Evolutionary conservation across 2,888 invertebrate genomes (phyloP).

Genomic region (Catocala sponsa): DNA sequence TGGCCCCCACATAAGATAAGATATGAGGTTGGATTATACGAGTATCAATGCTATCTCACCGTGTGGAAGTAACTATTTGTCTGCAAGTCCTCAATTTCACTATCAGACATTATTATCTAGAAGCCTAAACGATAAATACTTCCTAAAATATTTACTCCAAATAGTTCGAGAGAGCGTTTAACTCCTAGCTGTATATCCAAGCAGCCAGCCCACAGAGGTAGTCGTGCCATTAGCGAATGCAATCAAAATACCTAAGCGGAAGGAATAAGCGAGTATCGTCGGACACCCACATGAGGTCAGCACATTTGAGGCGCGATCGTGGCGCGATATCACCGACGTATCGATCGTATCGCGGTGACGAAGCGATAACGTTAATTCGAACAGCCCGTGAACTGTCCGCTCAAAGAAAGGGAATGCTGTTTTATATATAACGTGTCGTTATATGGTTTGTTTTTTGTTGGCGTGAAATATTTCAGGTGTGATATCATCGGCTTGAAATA

Average conservation of each 20-base stretch:
- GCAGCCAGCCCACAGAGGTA: background rate
- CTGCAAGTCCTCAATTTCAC: too few relatives aligned
- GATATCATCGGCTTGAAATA: slow-evolving; percentile 55
- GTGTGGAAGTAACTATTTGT: too few relatives aligned
- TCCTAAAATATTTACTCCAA: too few relatives aligned
- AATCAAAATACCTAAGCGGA: slow-evolving; percentile 67
- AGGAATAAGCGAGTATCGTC: slow-evolving; percentile 69
- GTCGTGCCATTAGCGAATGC: slow-evolving; percentile 51
- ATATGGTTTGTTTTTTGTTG: slow-evolving; percentile 68
- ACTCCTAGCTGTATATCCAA: background rate
- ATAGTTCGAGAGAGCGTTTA: too few relatives aligned
- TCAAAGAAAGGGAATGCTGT: slow-evolving; percentile 73
- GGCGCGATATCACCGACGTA: slow-evolving; percentile 82
- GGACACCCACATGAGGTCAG: slow-evolving; percentile 84
- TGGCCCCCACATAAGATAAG: too few relatives aligned
- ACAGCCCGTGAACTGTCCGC: slow-evolving; percentile 77
- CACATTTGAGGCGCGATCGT: slow-evolving; percentile 83
- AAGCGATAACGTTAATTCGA: slow-evolving; percentile 78
- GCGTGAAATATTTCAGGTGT: slow-evolving; percentile 53
- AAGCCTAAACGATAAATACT: too few relatives aligned
- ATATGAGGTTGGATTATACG: too few relatives aligned
- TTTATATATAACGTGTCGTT: slow-evolving; percentile 64
- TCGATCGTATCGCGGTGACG: slow-evolving; percentile 85
- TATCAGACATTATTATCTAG: too few relatives aligned
- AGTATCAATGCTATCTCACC: too few relatives aligned